Evolutionary conservation across 2,888 invertebrate species (phyloP), one percentile per base, ranked within the genome.

Genomic region (Ctenicera cuprea): DNA sequence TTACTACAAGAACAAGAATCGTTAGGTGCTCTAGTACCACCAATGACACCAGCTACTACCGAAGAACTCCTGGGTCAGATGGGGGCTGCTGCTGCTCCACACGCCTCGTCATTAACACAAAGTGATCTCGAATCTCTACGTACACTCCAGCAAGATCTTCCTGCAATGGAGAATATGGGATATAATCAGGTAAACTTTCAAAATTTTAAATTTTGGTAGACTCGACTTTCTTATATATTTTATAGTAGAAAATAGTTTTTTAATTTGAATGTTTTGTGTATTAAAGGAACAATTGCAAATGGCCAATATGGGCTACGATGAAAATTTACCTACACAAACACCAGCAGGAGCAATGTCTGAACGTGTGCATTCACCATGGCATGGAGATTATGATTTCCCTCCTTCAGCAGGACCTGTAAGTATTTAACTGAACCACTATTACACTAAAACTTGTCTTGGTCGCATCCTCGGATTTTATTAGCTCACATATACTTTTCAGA

Each of bases 351-450:
- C 83, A 14, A 88, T 90, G 84, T 91, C 91, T 0, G 91, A 91
- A 81, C 87, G 90, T 77, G 85, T 87, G 2, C 89, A 90, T 0
- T 91, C 91, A 5, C 92, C 92, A 3, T 92, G 92, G 92, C 90
- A 91, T 76, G 94, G 93, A 82, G 95, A 95, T 83, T 94, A 94
- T 84, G 95, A 95, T 83, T 92, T 94, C 82, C 95, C 95, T 50
- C 92, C 92, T 70, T 94, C 95, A 66, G 94, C 93, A 78, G 95
- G 94, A 84, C 94, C 93, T 80, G 95, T 95, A 88, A 90, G 92
- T 89, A 16, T 41, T 26, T n/a, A n/a, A 26, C 26, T n/a, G n/a
- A n/a, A n/a, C n/a, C n/a, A n/a, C n/a, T n/a, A n/a, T n/a, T n/a
- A n/a, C n/a, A n/a, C n/a, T n/a, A n/a, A n/a, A n/a, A n/a, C n/a